Conservation (phyloP, 2,797 vertebrate genomes). For the Podargus strigoides region DNA sequence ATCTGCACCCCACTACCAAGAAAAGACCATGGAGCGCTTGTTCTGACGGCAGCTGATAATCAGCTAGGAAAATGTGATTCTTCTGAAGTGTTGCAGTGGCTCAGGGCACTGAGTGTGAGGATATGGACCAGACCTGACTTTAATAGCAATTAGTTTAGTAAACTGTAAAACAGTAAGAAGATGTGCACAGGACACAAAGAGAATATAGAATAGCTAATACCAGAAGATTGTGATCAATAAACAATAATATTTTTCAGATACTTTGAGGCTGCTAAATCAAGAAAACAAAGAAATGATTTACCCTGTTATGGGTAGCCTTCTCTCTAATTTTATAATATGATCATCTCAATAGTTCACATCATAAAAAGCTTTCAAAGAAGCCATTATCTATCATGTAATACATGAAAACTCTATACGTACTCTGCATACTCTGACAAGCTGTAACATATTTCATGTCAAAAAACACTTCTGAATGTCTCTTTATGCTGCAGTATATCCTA, state of each 20-base stretch:
- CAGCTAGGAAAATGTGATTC: not conserved
- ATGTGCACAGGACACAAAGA: not conserved
- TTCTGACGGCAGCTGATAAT: not conserved
- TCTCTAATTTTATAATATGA: too few relatives aligned
- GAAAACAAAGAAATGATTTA: not conserved
- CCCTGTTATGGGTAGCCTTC: too few relatives aligned
- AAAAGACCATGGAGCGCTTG: not conserved
- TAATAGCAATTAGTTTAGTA: not conserved
- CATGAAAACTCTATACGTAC: not conserved
- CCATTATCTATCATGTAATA: not conserved
- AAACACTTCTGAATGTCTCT: slow-evolving; percentile 3
- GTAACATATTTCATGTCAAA: slow-evolving; percentile 8
- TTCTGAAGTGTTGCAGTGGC: not conserved
- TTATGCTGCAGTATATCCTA: not conserved
- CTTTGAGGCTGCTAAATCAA: not conserved
- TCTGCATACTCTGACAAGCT: not conserved
- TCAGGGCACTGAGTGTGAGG: not conserved
- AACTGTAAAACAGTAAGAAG: not conserved
- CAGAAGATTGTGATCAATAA: not conserved
- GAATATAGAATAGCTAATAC: not conserved
- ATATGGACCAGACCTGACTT: not conserved
- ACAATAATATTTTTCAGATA: not conserved
- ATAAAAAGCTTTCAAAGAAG: not conserved
- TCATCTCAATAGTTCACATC: not conserved
- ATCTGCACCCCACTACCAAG: too few relatives aligned